Evolutionary conservation across 2,113 vertebrate species (phyloP), one percentile per base, ranked within the genome.

Genomic region (Thermophis baileyi): DNA sequence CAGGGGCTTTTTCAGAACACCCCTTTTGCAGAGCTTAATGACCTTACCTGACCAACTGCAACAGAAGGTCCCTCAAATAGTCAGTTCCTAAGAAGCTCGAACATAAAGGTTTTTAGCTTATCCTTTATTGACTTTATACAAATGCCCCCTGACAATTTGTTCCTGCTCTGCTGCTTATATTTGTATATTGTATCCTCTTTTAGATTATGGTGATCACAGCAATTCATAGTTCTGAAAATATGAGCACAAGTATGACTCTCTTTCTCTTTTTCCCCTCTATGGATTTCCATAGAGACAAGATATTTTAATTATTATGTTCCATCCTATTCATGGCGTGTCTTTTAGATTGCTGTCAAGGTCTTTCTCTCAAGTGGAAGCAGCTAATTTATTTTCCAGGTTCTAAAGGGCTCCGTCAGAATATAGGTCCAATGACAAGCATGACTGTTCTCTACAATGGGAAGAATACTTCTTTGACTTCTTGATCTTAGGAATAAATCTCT

Each of bases 271-370:
- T 8, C 20, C 16, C 9, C 35, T 81, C 35, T 55, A 44, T 55
- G 24, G n/a, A 90, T 90, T n/a, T 30, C 89, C 89, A 90, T 81
- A 90, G 90, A 85, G 90, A 85, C n/a, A 91, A 40, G 35, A 44
- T 53, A 54, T 46, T 27, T 91, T 91, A 47, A 35, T 81, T 40
- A 49, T 74, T 81, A 40, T 51, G 69, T 54, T 85, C 63, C 49
- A 44, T 85, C 35, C 22, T 35, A 53, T 91, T 91, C 50, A 86
- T 57, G 90, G 40, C 9, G 5, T 91, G 63, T 35, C 50, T 86
- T 57, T 91, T 55, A 44, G 25, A 91, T 44, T 86, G 60, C 53
- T 87, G 81, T 91, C 81, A 57, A 46, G 44, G 90, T 55, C 81
- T 47, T 87, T 55, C 35, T 55, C 81, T 30, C 16, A 25, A 87